Conservation (phyloP, 1,140 invertebrate species). For the Meloidogyne hapla region DNA sequence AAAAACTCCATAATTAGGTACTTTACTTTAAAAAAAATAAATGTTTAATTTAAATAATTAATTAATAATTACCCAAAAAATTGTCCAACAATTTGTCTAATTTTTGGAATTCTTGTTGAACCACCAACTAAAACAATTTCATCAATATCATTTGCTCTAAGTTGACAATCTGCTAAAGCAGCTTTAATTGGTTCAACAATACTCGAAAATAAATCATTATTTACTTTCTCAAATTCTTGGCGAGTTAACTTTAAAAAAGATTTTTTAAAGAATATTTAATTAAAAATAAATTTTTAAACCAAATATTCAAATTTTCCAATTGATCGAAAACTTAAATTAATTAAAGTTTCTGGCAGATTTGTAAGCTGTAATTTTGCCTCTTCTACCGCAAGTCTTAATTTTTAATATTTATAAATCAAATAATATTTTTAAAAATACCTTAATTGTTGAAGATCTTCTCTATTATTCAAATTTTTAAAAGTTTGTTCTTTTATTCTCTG, state of each 20-base stretch:
- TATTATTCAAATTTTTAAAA: constrained; percentile 59
- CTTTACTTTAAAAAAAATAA: constrained; percentile 52
- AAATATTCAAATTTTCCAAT: constrained; percentile 65
- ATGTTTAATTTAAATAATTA: no score
- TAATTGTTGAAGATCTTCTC: constrained; percentile 67
- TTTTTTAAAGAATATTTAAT: constrained; percentile 28
- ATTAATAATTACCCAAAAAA: constrained; percentile 64
- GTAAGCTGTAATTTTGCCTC: constrained; percentile 66
- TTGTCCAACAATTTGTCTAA: constrained; percentile 64
- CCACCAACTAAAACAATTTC: constrained; percentile 68
- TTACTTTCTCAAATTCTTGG: constrained; percentile 66
- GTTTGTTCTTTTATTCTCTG: constrained; percentile 27
- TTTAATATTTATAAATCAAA: no score
- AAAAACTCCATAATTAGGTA: constrained; percentile 66
- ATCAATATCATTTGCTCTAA: constrained; percentile 64
- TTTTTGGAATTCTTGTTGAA: constrained; percentile 67
- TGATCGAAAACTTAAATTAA: constrained; percentile 60
- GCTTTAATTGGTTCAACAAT: constrained; percentile 59
- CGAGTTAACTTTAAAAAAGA: constrained; percentile 61
- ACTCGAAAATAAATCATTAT: constrained; percentile 66
- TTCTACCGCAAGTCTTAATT: constrained; percentile 65
- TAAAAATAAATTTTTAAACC: constrained; percentile 64
- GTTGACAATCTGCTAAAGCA: constrained; percentile 54
- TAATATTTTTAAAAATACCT: background rate
- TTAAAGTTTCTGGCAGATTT: constrained; percentile 43